These are phyloP conservation scores for Ondatra zibethicus DNA, from an alignment of 2,113 vertebrate genomes.

Conservation along the genomic window DNA sequence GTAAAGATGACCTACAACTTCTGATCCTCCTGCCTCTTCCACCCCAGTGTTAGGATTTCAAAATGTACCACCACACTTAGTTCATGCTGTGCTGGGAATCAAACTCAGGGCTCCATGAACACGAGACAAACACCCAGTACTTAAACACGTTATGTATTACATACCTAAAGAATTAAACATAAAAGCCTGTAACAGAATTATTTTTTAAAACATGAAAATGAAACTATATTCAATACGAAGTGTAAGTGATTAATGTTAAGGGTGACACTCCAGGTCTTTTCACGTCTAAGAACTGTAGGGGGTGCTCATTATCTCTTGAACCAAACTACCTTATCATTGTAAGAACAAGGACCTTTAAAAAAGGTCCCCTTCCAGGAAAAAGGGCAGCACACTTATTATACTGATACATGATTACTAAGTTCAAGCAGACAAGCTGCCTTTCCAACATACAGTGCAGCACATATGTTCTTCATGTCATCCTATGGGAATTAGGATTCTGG, in stretches of 20 bases:
- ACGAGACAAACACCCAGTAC: not conserved
- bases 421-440: not conserved
- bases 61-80: not conserved
- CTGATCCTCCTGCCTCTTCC: not conserved
- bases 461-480: not conserved
- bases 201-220: not conserved
- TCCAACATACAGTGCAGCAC: not conserved
- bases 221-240: slow-evolving; percentile 43
- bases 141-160: not conserved
- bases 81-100: not conserved
- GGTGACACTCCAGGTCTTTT: not conserved
- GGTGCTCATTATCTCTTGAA: not conserved
- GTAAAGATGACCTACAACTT: not conserved
- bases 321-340: slow-evolving; percentile 50
- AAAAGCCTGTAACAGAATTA: not conserved
- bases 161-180: not conserved
- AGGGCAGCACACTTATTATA: not conserved
- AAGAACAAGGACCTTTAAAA: slow-evolving; percentile 39
- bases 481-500: not conserved
- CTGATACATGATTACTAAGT: not conserved
- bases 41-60: not conserved
- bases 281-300: slow-evolving; percentile 18
- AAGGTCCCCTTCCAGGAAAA: slow-evolving; percentile 32
- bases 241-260: not conserved
- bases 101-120: not conserved